Percentiles rank a stretch among this genome's conserved stretches.
Evolutionary conservation across 1,140 invertebrate genomes (phyloP).

Genomic region (Caerostris darwini): DNA sequence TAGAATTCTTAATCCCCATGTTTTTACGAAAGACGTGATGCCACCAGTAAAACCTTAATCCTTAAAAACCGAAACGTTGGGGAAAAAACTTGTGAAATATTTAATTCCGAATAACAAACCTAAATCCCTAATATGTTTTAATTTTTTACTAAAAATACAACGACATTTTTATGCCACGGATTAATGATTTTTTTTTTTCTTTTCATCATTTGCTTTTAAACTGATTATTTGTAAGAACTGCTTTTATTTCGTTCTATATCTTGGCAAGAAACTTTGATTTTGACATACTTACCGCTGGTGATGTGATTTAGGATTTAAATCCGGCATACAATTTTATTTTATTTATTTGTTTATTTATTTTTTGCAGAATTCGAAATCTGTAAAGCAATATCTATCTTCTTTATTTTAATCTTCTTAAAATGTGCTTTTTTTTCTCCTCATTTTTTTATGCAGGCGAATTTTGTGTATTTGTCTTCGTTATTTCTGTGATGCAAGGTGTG

Average conservation of each 20-base stretch:
- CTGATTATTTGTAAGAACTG: constrained; percentile 3
- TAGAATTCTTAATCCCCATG: neutral
- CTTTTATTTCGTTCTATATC: neutral
- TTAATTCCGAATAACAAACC: neutral
- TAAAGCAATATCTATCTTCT: neutral
- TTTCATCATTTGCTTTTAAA: neutral
- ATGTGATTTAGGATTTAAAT: constrained; percentile 44
- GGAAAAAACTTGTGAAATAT: too few relatives aligned
- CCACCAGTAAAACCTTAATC: too few relatives aligned
- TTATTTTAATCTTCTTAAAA: constrained; percentile 33
- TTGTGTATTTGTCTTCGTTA: constrained; percentile 25
- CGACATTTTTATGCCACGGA: too few relatives aligned
- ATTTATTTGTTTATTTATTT: neutral
- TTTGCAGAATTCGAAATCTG: neutral
- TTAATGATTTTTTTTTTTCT: neutral
- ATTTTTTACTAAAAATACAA: neutral
- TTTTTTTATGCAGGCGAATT: neutral
- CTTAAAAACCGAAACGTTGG: too few relatives aligned
- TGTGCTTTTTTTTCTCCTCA: neutral
- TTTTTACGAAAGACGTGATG: too few relatives aligned
- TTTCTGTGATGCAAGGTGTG: constrained; percentile 52
- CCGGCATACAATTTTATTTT: neutral
- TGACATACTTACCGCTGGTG: neutral
- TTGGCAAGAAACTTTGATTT: constrained; percentile 2
- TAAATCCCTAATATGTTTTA: neutral